Conservation (phyloP, 2,113 vertebrate genomes). For the Centrocercus urophasianus region DNA sequence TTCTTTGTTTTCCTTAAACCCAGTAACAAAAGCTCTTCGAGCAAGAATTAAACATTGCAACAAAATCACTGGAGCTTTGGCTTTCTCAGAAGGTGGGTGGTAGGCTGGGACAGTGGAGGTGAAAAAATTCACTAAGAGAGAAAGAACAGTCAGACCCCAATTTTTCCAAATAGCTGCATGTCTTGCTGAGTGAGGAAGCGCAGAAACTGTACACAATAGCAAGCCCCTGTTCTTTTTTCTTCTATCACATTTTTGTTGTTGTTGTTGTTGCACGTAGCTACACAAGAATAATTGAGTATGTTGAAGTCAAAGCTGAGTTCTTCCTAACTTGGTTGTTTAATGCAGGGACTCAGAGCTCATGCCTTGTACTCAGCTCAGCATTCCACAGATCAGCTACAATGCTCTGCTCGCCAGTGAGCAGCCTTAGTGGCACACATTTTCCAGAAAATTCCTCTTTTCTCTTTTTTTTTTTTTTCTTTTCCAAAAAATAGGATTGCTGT, state of each 20-base stretch:
- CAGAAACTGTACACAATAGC: neutral
- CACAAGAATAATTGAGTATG: neutral
- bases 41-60: conserved; percentile 40
- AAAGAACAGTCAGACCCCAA: conserved; percentile 5
- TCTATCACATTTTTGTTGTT: neutral
- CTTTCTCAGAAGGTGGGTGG: conserved; percentile 26
- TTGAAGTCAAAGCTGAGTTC: neutral
- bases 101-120: conserved; percentile 45
- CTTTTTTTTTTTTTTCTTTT: neutral
- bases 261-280: neutral
- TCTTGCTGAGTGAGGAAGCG: neutral
- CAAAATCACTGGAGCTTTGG: conserved; percentile 21
- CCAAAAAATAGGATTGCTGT: neutral
- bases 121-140: conserved; percentile 25
- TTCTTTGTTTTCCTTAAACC: conserved; percentile 55
- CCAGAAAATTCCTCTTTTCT: neutral
- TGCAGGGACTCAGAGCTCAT: neutral
- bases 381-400: neutral
- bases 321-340: neutral
- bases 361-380: neutral
- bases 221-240: neutral
- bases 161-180: neutral
- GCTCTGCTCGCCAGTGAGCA: neutral
- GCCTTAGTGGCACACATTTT: neutral
- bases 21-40: conserved; percentile 7